These are phyloP conservation scores for Parochlus steinenii DNA, from an alignment of 2,888 invertebrate species.

Conservation along the genomic window DNA sequence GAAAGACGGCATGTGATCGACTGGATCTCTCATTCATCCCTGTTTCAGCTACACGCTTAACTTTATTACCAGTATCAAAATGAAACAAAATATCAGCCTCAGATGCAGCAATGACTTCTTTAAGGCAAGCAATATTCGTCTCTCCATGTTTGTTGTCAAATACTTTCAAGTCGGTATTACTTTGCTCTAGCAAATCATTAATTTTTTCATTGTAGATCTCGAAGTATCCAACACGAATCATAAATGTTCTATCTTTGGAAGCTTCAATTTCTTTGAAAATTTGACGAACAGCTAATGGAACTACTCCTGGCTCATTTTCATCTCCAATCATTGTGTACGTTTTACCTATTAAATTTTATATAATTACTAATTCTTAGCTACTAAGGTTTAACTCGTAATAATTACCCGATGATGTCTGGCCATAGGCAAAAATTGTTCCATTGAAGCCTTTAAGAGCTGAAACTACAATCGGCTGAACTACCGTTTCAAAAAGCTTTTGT, in stretches of 20 bases:
- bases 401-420: conserved; percentile 71
- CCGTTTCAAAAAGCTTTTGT: conserved; percentile 42
- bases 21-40: conserved; percentile 81
- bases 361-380: not conserved
- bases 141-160: conserved; percentile 43
- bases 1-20: conserved; percentile 76
- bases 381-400: not conserved
- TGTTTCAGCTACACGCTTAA: conserved; percentile 60
- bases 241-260: conserved; percentile 48
- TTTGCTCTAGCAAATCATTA: conserved; percentile 51
- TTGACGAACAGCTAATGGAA: conserved; percentile 51
- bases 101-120: conserved; percentile 44
- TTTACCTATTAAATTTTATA: conserved; percentile 31
- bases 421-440: conserved; percentile 82
- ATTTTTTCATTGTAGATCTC: conserved; percentile 82
- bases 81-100: conserved; percentile 41
- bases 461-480: conserved; percentile 55
- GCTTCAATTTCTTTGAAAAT: conserved; percentile 49
- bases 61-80: conserved; percentile 46
- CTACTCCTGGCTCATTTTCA: conserved; percentile 50
- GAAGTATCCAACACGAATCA: conserved; percentile 68
- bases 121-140: conserved; percentile 41
- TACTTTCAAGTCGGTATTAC: conserved; percentile 43
- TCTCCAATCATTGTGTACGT: conserved; percentile 73
- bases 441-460: conserved; percentile 59